These are phyloP conservation scores for Cephonodes hylas DNA, from an alignment of 2,888 invertebrate species.

Conservation along the genomic window DNA sequence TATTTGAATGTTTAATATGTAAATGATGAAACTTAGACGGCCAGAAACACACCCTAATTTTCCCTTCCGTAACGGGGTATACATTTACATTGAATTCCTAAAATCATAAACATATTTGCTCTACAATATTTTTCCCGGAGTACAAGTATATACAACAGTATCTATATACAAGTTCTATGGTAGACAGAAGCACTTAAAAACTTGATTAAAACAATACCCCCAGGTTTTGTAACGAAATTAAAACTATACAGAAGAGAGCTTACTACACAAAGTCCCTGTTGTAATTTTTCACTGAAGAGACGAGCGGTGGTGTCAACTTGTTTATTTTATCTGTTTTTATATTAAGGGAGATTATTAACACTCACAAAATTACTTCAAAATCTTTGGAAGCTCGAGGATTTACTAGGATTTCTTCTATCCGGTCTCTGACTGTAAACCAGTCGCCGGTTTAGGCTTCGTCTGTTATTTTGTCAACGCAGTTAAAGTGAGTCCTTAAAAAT, in stretches of 20 bases:
- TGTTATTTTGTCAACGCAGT: no score
- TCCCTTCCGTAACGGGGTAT: no score
- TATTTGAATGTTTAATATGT: neutral
- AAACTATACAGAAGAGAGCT: neutral
- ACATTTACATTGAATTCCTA: no score
- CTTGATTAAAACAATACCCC: neutral
- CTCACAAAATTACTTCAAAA: neutral
- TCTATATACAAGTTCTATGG: neutral
- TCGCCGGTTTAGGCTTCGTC: no score
- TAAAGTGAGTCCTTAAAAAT: no score
- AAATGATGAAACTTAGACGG: no score
- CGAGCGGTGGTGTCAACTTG: neutral
- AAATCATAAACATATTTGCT: no score
- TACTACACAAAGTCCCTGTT: neutral
- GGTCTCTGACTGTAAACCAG: no score
- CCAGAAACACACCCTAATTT: no score
- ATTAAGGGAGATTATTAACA: neutral
- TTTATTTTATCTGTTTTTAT: neutral
- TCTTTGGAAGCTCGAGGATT: neutral
- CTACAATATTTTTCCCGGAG: neutral
- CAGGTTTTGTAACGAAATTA: neutral
- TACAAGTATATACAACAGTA: no score
- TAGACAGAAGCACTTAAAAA: neutral
- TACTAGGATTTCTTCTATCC: neutral
- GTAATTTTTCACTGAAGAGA: neutral